Evolutionary conservation across 64 coral and sea anemone genomes (phyloP), one percentile per base, ranked within the genome.

Genomic region (Pocillopora damicornis): DNA sequence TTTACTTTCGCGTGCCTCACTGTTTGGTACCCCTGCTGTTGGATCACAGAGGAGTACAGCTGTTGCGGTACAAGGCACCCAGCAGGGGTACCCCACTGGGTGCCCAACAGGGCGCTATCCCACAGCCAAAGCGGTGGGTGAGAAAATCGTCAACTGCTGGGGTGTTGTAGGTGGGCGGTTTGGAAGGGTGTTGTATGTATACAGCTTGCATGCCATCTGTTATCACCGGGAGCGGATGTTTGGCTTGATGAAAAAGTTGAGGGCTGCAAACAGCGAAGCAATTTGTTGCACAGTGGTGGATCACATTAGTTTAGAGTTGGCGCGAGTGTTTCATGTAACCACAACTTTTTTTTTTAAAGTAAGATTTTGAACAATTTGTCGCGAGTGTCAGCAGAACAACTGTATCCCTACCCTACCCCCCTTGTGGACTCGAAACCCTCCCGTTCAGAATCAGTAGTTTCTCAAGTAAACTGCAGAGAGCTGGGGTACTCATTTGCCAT

Each of bases 11-110:
- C 66, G 66, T 23, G 17, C 5, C 66, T 71, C 67, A 60, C 25
- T 81, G 79, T 36, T 79, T 63, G 23, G 26, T 81, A 63, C 16
- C 11, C 79, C 79, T 60, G 79, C 79, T 81, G 79, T 35, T 59
- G 60, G 14, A 11, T 12, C 26, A 60, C 79, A 35, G 59, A 35
- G 79, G 36, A 16, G 5, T 59, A 35, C 79, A 81, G 59, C 79
- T 63, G 79, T 17, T 63, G 26, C 60, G 59, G 79, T 63, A 25
- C 30, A 2, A 12, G 11, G 36, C 60, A 63, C 58, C 42, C 42
- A 51, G 7, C 42, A 51, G 42, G 42, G 42, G 42, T 7, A 51
- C 7, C 42, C 42, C 42, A 51, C 42, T 51, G 42, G 42, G 42
- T 51, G 1, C 42, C 42, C 60, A 16, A 81, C 60, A 81, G 79